Conservation (phyloP, 2,797 vertebrate species). For the Scolopax rusticola region DNA sequence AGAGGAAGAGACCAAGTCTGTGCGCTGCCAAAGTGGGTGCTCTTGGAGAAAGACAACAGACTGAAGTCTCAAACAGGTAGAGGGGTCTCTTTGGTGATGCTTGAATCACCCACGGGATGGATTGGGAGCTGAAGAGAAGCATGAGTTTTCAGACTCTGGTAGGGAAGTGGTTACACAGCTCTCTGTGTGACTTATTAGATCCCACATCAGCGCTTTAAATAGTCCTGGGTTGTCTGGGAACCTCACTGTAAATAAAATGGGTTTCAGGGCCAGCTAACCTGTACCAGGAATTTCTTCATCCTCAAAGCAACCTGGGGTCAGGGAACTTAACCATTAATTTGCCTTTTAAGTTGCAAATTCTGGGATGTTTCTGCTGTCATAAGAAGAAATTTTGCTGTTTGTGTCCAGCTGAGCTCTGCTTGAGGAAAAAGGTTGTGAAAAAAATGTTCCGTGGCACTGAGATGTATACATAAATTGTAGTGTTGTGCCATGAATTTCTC, state of each 20-base stretch:
- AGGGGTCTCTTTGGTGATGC: no score
- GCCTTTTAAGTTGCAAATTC: neutral
- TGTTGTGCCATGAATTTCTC: neutral
- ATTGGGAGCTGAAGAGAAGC: neutral
- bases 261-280: neutral
- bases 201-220: neutral
- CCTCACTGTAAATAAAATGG: neutral
- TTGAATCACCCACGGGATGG: neutral
- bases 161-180: neutral
- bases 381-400: neutral
- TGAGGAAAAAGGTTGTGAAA: neutral
- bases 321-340: neutral
- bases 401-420: neutral
- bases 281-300: neutral
- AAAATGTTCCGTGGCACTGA: neutral
- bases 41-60: neutral
- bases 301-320: neutral
- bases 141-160: neutral
- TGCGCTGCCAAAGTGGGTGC: fast-evolving
- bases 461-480: neutral
- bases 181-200: neutral
- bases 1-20: neutral
- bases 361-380: neutral
- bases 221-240: neutral
- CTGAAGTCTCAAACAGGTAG: neutral